A percentile compares a stretch with the other conserved stretches of the same genome.
Conservation (phyloP, 2,113 vertebrate species). For the Lepus europaeus region DNA sequence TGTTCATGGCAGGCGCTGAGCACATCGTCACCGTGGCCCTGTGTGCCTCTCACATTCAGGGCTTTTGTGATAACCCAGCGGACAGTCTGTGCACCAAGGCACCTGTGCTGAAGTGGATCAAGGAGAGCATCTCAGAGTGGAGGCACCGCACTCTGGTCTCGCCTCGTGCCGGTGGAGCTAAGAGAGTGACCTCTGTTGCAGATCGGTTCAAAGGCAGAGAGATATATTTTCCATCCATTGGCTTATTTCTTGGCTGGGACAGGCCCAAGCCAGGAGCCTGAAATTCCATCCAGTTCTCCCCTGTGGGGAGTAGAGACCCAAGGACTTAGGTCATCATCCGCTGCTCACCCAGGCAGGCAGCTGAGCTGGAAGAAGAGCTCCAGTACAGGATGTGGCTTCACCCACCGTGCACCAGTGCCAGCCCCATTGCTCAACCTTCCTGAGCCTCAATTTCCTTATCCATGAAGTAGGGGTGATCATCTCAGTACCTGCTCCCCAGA, state of each 20-base stretch:
- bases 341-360: no score
- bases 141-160: constrained; percentile 98
- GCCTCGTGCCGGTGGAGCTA: constrained; percentile 98
- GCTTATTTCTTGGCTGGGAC: no score
- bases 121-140: constrained; percentile 97
- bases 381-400: no score
- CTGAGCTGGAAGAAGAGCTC: no score
- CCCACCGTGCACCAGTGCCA: no score
- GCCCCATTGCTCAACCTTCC: neutral
- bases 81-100: constrained; percentile 99
- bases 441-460: neutral
- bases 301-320: no score
- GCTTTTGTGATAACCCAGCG: constrained; percentile 99
- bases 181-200: constrained; percentile 84
- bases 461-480: neutral
- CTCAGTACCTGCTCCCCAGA: rapidly evolving
- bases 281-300: no score
- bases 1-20: constrained; percentile 97
- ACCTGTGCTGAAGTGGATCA: constrained; percentile 98
- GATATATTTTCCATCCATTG: no score
- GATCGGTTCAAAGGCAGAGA: no score
- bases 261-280: no score
- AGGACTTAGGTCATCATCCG: no score
- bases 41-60: constrained; percentile 99
- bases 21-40: constrained; percentile 99